Evolutionary conservation across 2,797 vertebrate species (phyloP).

Genomic region (Orestias chungarensis): DNA sequence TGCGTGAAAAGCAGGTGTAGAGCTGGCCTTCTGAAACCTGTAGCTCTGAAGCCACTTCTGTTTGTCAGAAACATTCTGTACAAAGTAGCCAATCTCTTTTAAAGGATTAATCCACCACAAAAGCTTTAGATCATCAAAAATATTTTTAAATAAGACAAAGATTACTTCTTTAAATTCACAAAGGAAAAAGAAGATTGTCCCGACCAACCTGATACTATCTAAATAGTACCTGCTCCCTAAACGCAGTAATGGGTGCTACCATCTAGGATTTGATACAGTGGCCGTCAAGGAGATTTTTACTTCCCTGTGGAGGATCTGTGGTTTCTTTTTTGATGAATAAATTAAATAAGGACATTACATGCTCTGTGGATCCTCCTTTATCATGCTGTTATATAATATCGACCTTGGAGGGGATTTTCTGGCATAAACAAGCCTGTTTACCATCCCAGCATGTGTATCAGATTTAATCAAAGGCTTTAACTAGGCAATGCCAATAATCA

Average conservation of each 20-base stretch:
- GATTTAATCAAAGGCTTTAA: background rate
- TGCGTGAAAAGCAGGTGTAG: conserved; percentile 10
- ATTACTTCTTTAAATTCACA: background rate
- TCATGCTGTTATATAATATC: too few relatives aligned
- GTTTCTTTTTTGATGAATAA: background rate
- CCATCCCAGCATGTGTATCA: background rate
- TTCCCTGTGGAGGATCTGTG: background rate
- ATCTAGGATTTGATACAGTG: background rate
- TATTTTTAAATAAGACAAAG: background rate
- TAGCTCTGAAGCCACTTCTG: background rate
- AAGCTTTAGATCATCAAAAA: background rate
- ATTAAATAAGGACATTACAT: too few relatives aligned
- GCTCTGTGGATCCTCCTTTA: too few relatives aligned
- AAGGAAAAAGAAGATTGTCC: background rate
- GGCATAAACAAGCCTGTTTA: background rate
- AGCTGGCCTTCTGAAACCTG: background rate
- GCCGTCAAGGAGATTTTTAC: background rate
- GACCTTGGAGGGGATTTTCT: background rate
- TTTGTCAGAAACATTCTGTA: background rate
- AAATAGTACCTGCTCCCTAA: background rate
- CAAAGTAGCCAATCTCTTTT: background rate
- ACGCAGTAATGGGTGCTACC: background rate
- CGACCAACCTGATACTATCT: background rate
- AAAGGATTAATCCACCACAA: background rate
- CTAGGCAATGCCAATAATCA: background rate